Evolutionary conservation across 2,797 vertebrate genomes (phyloP), one percentile per base, ranked within the genome.

Genomic region (Bufotes viridis): DNA sequence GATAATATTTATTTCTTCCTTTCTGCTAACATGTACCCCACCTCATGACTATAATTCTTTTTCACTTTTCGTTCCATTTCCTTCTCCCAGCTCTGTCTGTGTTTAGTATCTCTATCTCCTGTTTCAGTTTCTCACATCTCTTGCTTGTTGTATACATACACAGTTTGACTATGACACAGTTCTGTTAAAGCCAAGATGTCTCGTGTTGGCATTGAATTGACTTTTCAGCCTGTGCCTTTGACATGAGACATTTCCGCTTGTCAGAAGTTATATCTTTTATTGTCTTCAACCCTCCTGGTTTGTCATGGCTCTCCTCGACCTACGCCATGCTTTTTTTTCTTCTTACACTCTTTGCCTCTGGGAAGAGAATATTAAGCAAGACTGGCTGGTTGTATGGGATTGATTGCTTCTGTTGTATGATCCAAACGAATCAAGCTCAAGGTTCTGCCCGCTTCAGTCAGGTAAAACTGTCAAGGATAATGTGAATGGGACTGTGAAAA

Each of bases 171-270:
- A 87, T 90, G 88, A 69, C 65, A 80, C 86, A 91, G 87, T 90
- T 87, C 92, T 83, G 87, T 88, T 90, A 79, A 49, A 11, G 88
- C 87, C 75, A 85, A 85, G 17, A 65, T 91, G 86, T 85, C 90
- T 91, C 75, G 34, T 78, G 67, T 8, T 93, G 92, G 90, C 89
- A 87, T 75, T 90, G 24, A 91, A 86, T 90, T 88, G 91, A 87
- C 81, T 84, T 91, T 90, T 92, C 90, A 88, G 91, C 86, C 72
- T 93, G 89, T 90, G 81, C 76, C 86, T 91, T 87, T 55, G 90
- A 95, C 92, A 94, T 93, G 63, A 87, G 94, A 91, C 63, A 26
- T 90, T 90, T 92, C 91, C 88, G 89, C 91, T 91, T 94, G 92
- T 94, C 93, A 92, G 78, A 74, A 65, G 88, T 76, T 89, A 90